These are phyloP conservation scores for Drosophila anceps DNA, from an alignment of 2,888 invertebrate genomes.

Conservation along the genomic window DNA sequence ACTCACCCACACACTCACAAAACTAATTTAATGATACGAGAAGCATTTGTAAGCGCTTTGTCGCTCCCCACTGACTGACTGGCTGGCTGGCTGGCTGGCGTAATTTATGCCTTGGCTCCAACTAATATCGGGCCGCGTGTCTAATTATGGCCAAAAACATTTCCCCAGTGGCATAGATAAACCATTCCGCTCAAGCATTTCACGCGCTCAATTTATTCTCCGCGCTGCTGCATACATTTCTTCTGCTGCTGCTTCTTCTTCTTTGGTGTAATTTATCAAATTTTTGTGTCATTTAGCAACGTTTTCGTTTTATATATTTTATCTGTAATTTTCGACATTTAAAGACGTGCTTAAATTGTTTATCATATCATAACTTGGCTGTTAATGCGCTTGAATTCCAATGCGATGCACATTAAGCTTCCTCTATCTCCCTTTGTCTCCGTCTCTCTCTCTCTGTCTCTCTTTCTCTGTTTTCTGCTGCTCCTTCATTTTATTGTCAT, in stretches of 20 bases:
- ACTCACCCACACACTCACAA: constrained; percentile 18
- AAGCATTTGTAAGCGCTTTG: constrained; percentile 21
- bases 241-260: constrained; percentile 2
- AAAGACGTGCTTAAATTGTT: constrained; percentile 52
- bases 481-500: constrained; percentile 68
- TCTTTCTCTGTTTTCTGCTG: constrained; percentile 8
- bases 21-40: constrained; percentile 77
- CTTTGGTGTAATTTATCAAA: constrained; percentile 66
- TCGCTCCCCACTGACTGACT: constrained; percentile 45
- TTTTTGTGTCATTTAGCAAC: constrained; percentile 71
- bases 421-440: not conserved
- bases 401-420: constrained; percentile 33
- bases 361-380: constrained; percentile 40
- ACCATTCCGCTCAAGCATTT: constrained; percentile 34
- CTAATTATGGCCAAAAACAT: constrained; percentile 65
- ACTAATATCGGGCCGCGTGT: constrained; percentile 66
- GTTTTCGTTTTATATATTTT: constrained; percentile 51
- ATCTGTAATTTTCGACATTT: constrained; percentile 51
- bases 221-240: not conserved
- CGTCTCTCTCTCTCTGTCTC: not conserved
- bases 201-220: constrained; percentile 33
- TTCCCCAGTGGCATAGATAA: constrained; percentile 52
- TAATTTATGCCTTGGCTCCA: constrained; percentile 53
- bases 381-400: constrained; percentile 46
- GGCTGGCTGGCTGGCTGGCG: constrained; percentile 36